Conservation (phyloP, 2,888 invertebrate genomes). For the Mythimna albipuncta region DNA sequence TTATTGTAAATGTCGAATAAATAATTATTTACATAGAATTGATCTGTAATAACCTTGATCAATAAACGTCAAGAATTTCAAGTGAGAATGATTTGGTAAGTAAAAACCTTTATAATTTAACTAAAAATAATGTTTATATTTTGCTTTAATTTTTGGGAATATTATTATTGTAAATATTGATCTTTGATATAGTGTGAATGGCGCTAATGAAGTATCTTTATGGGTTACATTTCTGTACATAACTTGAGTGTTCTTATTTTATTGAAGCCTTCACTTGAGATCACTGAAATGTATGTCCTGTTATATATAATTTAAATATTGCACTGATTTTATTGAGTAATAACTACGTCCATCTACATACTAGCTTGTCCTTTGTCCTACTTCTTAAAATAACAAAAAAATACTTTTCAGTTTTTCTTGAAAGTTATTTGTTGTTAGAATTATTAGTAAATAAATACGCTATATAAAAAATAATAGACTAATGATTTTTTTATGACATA, state of each 20-base stretch:
- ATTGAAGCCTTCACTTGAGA: conserved; percentile 21
- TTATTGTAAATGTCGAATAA: conserved; percentile 34
- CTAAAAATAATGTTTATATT: conserved; percentile 18
- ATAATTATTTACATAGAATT: conserved; percentile 49
- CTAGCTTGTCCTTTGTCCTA: neutral
- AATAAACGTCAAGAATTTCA: conserved; percentile 64
- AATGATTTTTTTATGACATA: neutral
- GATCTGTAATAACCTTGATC: conserved; percentile 71
- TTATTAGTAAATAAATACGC: neutral
- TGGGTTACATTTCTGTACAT: neutral
- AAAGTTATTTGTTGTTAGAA: neutral
- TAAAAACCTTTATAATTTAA: conserved; percentile 35
- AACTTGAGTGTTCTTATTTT: conserved; percentile 14
- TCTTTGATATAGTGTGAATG: neutral
- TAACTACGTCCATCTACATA: conserved; percentile 7
- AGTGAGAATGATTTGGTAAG: conserved; percentile 68
- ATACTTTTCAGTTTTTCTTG: neutral
- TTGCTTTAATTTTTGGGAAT: neutral
- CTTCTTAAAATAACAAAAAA: neutral
- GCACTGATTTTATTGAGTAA: neutral
- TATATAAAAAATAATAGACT: neutral
- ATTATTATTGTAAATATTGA: conserved; percentile 1
- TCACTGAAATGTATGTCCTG: conserved; percentile 3
- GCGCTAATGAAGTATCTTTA: conserved; percentile 5
- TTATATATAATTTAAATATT: neutral